phyloP scores from a whole-genome alignment of 1,140 invertebrate species.

The Drosophila pandora region DNA sequence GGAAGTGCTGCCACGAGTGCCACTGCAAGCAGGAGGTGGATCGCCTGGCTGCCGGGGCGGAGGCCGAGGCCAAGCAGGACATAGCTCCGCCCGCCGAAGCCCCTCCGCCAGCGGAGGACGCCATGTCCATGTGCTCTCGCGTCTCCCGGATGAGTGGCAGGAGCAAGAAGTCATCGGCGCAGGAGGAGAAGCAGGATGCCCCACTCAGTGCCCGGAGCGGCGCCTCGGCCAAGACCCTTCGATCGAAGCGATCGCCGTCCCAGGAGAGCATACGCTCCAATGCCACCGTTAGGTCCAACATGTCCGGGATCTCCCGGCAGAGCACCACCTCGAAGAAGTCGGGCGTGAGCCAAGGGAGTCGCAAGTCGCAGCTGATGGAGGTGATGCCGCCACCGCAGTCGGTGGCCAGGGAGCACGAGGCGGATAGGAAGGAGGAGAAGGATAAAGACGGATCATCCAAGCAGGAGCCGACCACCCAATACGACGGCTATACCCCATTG shows the following conservation, averaged over 20 bases:
- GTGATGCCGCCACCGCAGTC: conserved; percentile 24
- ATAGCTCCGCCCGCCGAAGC: neutral
- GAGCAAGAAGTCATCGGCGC: neutral
- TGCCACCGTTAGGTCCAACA: conserved; percentile 27
- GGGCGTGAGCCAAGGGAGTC: neutral
- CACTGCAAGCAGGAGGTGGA: conserved; percentile 1
- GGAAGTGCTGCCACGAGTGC: conserved; percentile 6
- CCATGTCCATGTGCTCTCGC: neutral
- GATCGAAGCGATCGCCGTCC: conserved; percentile 13
- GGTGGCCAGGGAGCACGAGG: neutral
- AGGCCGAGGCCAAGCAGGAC: neutral
- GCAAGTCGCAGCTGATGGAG: conserved; percentile 10
- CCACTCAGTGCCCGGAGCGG: conserved; percentile 30
- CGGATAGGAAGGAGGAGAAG: neutral
- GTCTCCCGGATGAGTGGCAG: neutral
- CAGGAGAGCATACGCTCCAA: conserved; percentile 28
- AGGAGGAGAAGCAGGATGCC: neutral
- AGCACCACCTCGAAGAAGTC: neutral
- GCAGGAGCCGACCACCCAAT: neutral
- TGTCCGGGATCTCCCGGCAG: conserved; percentile 2
- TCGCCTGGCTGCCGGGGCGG: neutral
- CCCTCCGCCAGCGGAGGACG: neutral
- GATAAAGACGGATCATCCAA: neutral
- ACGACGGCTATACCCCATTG: conserved; percentile 26
- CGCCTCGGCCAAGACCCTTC: conserved; percentile 3